Conservation (phyloP, 2,888 invertebrate species). For the Hypolimnas misippus region DNA sequence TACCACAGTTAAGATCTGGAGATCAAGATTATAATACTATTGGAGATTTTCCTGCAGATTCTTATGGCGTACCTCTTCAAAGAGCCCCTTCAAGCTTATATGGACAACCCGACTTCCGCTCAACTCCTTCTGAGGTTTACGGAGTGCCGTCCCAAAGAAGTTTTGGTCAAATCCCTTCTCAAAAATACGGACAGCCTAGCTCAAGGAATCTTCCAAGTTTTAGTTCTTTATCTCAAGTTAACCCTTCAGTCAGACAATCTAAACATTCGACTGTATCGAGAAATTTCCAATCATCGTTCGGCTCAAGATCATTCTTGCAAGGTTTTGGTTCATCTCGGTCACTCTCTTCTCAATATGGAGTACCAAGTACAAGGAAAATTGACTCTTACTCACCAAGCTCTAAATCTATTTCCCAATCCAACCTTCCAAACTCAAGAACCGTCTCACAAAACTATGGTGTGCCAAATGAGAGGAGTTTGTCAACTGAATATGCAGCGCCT, state of each 20-base stretch:
- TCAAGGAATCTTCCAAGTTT: slow-evolving; percentile 30
- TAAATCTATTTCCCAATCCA: slow-evolving; percentile 57
- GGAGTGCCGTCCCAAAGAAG: slow-evolving; percentile 53
- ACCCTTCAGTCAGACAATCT: slow-evolving; percentile 53
- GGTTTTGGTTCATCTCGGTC: slow-evolving; percentile 52
- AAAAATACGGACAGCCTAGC: slow-evolving; percentile 51
- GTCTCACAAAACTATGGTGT: slow-evolving; percentile 55
- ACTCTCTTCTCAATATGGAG: slow-evolving; percentile 52
- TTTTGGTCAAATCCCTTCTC: slow-evolving; percentile 51
- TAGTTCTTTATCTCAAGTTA: too few species aligned
- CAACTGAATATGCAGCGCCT: slow-evolving; percentile 79
- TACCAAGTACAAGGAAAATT: slow-evolving; percentile 51
- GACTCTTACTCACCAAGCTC: slow-evolving; percentile 52
- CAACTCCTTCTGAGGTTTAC: slow-evolving; percentile 56
- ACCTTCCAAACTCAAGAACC: slow-evolving; percentile 52
- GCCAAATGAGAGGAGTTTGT: slow-evolving; percentile 47
- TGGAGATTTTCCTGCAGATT: slow-evolving; percentile 44
- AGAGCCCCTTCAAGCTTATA: slow-evolving; percentile 48
- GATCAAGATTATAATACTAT: slow-evolving; percentile 47
- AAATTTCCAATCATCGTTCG: slow-evolving; percentile 52
- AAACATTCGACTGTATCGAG: slow-evolving; percentile 50
- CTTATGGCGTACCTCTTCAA: slow-evolving; percentile 49
- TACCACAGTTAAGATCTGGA: slow-evolving; percentile 38
- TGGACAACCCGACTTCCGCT: slow-evolving; percentile 54
- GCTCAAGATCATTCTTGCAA: slow-evolving; percentile 39